Percentiles rank a stretch among this genome's conserved stretches.
These are phyloP conservation scores for Drosophila eohydei DNA, from an alignment of 2,888 invertebrate species.

Conservation along the genomic window DNA sequence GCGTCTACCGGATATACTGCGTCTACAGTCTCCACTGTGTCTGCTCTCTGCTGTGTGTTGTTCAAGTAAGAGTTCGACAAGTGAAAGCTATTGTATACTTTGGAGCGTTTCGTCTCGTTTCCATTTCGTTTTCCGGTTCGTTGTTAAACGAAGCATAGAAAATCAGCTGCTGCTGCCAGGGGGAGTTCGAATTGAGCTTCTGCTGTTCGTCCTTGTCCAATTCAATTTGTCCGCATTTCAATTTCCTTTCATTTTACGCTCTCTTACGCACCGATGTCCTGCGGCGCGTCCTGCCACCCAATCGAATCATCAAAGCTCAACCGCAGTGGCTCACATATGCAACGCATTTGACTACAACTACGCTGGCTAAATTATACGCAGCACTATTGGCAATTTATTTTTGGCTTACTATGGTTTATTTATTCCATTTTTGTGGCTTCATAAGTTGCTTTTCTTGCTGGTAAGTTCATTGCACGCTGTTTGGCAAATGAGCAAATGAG, in stretches of 20 bases:
- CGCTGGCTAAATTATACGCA: conserved; percentile 13
- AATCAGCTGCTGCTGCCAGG: conserved; percentile 28
- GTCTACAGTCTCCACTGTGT: background rate
- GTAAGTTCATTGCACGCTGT: conserved; percentile 65
- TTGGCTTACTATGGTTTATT: conserved; percentile 27
- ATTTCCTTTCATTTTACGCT: conserved; percentile 81
- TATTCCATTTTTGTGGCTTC: conserved; percentile 12
- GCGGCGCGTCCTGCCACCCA: conserved; percentile 43
- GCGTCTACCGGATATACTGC: background rate
- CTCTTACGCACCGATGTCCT: conserved; percentile 62
- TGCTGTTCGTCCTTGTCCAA: conserved; percentile 51
- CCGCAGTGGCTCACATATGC: conserved; percentile 59
- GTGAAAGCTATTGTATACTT: conserved; percentile 74
- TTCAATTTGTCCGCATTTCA: conserved; percentile 78
- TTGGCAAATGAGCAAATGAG: conserved; percentile 62
- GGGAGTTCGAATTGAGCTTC: background rate
- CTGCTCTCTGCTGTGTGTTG: background rate
- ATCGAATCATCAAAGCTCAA: conserved; percentile 72
- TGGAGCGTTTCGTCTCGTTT: conserved; percentile 34
- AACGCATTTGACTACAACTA: conserved; percentile 36
- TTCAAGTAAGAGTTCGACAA: conserved; percentile 34
- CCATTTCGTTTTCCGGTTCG: conserved; percentile 11
- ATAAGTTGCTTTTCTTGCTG: background rate
- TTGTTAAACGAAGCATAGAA: conserved; percentile 72
- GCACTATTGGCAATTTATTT: conserved; percentile 39